These are phyloP conservation scores for Hemichromis elongatus DNA, from an alignment of 2,113 vertebrate species.

Conservation along the genomic window DNA sequence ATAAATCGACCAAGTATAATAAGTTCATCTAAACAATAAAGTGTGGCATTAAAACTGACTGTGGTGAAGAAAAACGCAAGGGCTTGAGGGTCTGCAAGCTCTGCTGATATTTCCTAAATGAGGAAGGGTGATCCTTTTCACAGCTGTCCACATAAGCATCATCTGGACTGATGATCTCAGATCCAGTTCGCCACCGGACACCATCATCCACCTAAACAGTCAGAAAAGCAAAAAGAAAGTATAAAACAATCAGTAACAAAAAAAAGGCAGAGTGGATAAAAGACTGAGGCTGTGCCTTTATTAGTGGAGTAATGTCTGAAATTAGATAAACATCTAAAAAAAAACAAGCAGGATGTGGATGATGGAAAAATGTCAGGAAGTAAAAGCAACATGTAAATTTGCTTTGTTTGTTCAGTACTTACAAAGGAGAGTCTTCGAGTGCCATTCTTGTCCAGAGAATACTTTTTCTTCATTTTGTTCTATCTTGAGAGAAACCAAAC, in stretches of 20 bases:
- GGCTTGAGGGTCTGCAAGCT: slow-evolving; percentile 68
- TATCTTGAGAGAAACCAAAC: not conserved
- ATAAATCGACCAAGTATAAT: not conserved
- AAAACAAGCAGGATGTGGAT: not conserved
- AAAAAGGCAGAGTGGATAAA: not conserved
- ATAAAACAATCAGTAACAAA: not conserved
- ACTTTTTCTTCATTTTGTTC: slow-evolving; percentile 20
- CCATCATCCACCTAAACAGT: not conserved
- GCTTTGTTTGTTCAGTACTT: slow-evolving; percentile 14
- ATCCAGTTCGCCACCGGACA: not conserved
- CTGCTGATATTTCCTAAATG: slow-evolving; percentile 63
- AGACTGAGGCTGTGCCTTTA: not conserved
- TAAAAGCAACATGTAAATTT: not conserved
- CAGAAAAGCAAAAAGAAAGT: not conserved
- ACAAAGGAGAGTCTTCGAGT: not conserved
- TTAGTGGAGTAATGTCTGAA: not conserved
- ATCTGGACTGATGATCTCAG: not conserved
- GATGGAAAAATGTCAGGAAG: not conserved
- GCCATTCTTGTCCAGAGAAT: not conserved
- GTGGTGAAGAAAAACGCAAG: slow-evolving; percentile 39
- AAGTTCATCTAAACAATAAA: not conserved
- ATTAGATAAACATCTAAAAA: not conserved
- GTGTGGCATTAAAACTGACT: slow-evolving; percentile 11
- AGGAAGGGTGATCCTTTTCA: slow-evolving; percentile 7
- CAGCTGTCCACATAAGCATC: slow-evolving; percentile 18